Conservation (phyloP, 2,797 vertebrate genomes). For the Coluber constrictor region DNA sequence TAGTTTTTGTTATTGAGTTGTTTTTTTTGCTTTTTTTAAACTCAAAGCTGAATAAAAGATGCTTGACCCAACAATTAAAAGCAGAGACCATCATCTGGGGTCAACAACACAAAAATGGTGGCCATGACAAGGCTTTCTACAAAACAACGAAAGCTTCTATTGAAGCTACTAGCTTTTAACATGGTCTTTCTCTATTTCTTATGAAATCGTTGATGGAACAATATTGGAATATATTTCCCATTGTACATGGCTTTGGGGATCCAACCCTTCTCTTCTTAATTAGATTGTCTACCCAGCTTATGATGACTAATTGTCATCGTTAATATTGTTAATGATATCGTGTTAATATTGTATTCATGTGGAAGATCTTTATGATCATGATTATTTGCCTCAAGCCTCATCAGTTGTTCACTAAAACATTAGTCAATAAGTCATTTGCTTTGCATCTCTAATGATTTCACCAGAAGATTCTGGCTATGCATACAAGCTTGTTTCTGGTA, state of each 20-base stretch:
- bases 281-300: neutral
- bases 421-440: neutral
- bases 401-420: neutral
- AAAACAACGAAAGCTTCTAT: neutral
- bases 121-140: neutral
- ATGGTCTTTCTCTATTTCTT: neutral
- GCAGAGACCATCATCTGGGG: neutral
- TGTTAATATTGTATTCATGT: neutral
- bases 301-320: neutral
- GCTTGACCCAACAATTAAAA: neutral
- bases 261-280: neutral
- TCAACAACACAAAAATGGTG: neutral
- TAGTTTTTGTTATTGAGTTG: neutral
- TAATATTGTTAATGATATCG: neutral
- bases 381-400: neutral
- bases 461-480: neutral
- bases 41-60: neutral
- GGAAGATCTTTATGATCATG: neutral
- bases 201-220: neutral
- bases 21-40: neutral
- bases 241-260: neutral
- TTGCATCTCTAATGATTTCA: neutral
- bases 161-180: neutral
- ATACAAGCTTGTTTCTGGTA: too few species aligned
- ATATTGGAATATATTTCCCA: neutral